A percentile compares a stretch with the other conserved stretches of the same genome.
These are phyloP conservation scores for Hoplias malabaricus DNA, from an alignment of 2,113 vertebrate genomes.

Conservation along the genomic window DNA sequence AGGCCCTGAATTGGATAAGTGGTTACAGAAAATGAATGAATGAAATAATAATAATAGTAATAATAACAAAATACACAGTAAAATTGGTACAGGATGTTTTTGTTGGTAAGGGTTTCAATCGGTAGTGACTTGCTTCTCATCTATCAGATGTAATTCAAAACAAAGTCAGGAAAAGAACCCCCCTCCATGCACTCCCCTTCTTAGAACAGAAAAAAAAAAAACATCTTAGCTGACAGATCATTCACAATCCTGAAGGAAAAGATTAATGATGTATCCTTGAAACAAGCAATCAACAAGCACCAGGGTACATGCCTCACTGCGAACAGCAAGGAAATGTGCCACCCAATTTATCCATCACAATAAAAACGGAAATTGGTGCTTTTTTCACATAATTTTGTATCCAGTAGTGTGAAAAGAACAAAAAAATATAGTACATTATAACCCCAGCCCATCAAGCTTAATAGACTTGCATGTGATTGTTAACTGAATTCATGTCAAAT, in stretches of 20 bases:
- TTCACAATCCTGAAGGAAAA: conserved; percentile 19
- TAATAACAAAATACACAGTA: too few relatives aligned
- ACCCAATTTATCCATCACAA: conserved; percentile 36
- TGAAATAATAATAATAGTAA: too few relatives aligned
- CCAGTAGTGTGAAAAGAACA: not conserved
- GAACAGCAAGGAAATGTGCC: conserved; percentile 15
- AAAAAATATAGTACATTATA: not conserved
- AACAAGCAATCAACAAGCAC: conserved; percentile 40
- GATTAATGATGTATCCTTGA: conserved; percentile 41
- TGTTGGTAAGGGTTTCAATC: not conserved
- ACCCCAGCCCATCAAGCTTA: not conserved
- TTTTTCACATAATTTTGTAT: conserved; percentile 15
- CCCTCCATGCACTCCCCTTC: not conserved
- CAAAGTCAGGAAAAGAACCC: conserved; percentile 1
- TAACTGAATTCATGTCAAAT: not conserved
- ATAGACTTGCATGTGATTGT: not conserved
- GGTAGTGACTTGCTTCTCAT: not conserved
- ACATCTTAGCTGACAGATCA: conserved; percentile 7
- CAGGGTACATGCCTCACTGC: conserved; percentile 25
- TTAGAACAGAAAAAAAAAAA: not conserved
- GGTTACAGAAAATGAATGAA: too few relatives aligned
- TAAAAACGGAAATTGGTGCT: conserved; percentile 17
- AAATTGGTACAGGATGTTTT: not conserved
- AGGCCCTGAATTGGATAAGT: too few relatives aligned
- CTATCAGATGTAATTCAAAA: conserved; percentile 10